Evolutionary conservation across 2,113 vertebrate genomes (phyloP), one percentile per base, ranked within the genome.

Genomic region (Carassius auratus): DNA sequence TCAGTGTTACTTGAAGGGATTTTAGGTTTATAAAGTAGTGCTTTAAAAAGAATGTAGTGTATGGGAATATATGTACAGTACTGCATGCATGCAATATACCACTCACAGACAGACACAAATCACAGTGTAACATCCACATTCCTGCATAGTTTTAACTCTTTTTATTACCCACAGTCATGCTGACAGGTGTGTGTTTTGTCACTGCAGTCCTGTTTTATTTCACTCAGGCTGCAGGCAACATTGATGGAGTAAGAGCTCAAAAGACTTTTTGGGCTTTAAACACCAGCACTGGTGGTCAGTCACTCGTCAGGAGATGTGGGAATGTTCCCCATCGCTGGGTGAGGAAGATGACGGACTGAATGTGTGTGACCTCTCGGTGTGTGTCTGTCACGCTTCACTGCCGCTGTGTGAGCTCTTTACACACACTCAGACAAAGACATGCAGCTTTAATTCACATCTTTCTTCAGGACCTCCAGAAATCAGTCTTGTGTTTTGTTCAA

Each of bases 371-470:
- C 12, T 50, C n/a, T 68, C 7, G 4, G 62, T 68, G 38, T 23
- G 21, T 26, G 59, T 78, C 76, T 15, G 86, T 86, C 86, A 90
- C 48, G 88, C 89, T 91, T 91, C 83, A 87, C 81, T 89, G 89
- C 69, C 73, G 75, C 85, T 91, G 78, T 89, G 81, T 80, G 21
- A 14, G 13, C 23, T 42, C 69, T 73, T n/a, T 73, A 73, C 21
- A 73, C n/a, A 48, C 9, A 1, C 73, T 4, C 38, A 66, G 8
- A 75, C n/a, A 84, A 30, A 30, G 1, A 62, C 23, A 38, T 0
- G 23, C 26, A 14, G 55, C 74, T 52, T 61, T 50, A 19, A 77
- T 17, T 66, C 61, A 38, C 62, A 52, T 83, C 26, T 83, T 23
- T 69, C 26, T 30, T 36, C 23, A 82, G 15, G 14, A 71, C 33